Conservation (phyloP, 2,113 vertebrate genomes). For the Vulpes ferrilata region DNA sequence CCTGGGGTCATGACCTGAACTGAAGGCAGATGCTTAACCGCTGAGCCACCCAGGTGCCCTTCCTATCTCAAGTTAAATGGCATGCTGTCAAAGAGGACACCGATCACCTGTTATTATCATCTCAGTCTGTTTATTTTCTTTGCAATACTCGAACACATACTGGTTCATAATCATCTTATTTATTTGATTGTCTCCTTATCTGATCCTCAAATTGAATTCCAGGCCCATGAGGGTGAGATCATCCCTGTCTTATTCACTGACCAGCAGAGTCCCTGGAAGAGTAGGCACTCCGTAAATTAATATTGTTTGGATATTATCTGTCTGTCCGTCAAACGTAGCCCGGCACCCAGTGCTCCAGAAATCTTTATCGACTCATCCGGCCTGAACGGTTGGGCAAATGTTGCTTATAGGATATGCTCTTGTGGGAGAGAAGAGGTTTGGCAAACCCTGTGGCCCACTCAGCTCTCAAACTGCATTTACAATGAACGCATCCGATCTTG, state of each 20-base stretch:
- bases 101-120: accelerated
- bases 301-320: neutral
- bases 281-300: neutral
- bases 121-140: neutral
- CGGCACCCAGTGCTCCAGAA: neutral
- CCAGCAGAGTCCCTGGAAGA: neutral
- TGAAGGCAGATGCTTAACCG: no score
- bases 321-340: neutral
- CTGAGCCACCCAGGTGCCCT: no score
- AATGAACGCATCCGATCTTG: neutral
- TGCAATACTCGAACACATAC: neutral
- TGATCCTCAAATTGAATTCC: neutral
- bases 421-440: neutral
- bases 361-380: neutral
- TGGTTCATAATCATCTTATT: neutral
- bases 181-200: neutral
- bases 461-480: neutral
- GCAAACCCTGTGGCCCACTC: neutral
- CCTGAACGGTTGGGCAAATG: neutral
- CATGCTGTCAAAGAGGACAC: neutral
- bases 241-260: neutral
- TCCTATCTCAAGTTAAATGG: neutral
- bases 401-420: neutral
- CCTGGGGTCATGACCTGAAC: no score
- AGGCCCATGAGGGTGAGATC: neutral